phyloP scores from a whole-genome alignment of 53 echinoderm and acorn worm genomes.

The Actinopyga echinites region DNA sequence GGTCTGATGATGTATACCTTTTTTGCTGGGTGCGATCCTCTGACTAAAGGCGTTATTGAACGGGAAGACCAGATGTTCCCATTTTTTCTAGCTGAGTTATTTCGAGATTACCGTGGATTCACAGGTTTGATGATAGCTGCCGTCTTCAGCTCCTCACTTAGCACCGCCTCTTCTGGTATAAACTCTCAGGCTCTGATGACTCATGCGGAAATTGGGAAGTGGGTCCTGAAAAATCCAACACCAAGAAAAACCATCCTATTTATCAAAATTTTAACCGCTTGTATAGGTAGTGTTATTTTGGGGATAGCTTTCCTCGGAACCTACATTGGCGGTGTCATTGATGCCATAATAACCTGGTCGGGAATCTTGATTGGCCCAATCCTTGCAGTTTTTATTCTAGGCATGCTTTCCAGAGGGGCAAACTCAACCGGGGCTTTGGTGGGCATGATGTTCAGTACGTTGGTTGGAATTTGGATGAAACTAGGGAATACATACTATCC shows the following conservation, averaged over 20 bases:
- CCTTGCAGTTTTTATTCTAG: not conserved
- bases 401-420: not conserved
- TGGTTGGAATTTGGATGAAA: not conserved
- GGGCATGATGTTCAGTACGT: not conserved
- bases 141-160: constrained; percentile 10
- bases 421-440: not conserved
- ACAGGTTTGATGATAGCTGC: not conserved
- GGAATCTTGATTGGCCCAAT: not conserved
- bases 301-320: not conserved
- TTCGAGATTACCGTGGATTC: not conserved
- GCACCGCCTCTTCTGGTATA: constrained; percentile 9
- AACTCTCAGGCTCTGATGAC: constrained; percentile 18
- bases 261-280: not conserved
- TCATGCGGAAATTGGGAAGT: not conserved
- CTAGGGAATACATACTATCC: constrained; percentile 4
- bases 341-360: constrained; percentile 11
- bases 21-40: constrained; percentile 7
- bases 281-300: not conserved
- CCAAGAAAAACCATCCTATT: not conserved
- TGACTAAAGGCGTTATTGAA: not conserved
- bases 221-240: not conserved
- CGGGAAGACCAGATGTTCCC: not conserved
- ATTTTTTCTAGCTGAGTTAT: not conserved
- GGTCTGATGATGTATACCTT: not conserved
- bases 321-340: not conserved